Base-by-base conservation (phyloP, 2,797 vertebrate genomes). In the Protosalanx chinensis region DNA sequence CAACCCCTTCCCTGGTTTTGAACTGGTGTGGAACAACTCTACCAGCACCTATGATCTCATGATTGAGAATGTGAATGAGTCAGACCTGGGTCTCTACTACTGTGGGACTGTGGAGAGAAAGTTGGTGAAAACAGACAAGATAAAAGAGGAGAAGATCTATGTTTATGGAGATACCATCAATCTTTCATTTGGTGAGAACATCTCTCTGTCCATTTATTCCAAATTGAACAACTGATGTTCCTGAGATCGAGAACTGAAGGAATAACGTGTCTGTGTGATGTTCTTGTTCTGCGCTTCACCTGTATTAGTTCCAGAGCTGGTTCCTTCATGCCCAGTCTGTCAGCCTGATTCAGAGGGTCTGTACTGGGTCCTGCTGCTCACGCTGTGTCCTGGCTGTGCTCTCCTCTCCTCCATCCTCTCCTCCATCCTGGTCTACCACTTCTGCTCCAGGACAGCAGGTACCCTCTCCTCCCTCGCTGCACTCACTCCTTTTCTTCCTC, bases 51-150 rank as follows among this genome's bases (percentile, higher is more conserved):
- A 32, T 15, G 51, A 67, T 64, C 60, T 85, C 15, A 41, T 58
- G 67, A 79, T 85, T 12, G 61, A 30, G 27, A 81, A 82, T 23
- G 53, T 84, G 18, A 67, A 70, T 15, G 67, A 51, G 3, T 63
- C 62, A 67, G 80, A 85, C 68, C 29, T 71, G 73, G 84, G 84
- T 6, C 46, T 79, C 13, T 85, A 79, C 72, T 83, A 76, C 58
- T 85, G 81, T 73, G 71, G 7, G 6, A 4, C 49, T 18, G 0
- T 1, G 1, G 51, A 59, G 61, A 66, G 0, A 1, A 64, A 30
- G 0, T 0, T 57, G 46, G 0, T 67, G 0, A 0, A 75, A 62
- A 8, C 15, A 37, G 13, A 32, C 2, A 61, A 60, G 3, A 29
- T 59, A 3, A 1, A 49, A 5, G 13, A 2, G 3, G 0, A 2